These are phyloP conservation scores for Drosophila nigritarsus DNA, from an alignment of 2,888 invertebrate genomes.

Conservation along the genomic window DNA sequence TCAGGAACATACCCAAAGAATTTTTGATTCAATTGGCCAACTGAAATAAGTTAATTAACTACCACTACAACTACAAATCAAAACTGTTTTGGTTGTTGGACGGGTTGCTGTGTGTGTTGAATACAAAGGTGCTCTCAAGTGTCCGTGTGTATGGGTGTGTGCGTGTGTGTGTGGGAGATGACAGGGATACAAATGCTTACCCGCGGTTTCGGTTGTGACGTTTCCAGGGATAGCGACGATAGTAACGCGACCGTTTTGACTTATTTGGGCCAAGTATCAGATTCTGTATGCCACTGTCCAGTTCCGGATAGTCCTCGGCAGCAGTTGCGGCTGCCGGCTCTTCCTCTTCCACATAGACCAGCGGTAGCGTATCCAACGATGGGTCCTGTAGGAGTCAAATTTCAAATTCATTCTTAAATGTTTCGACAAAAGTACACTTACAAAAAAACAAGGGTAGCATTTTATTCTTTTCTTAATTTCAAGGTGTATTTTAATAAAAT, in stretches of 20 bases:
- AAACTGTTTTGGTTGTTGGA: slow-evolving; percentile 7
- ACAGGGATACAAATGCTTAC: slow-evolving; percentile 70
- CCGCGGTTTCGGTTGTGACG: slow-evolving; percentile 86
- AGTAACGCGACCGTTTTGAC: slow-evolving; percentile 87
- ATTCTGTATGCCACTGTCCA: slow-evolving; percentile 53
- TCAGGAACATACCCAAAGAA: slow-evolving; percentile 21
- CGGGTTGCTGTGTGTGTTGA: slow-evolving; percentile 14
- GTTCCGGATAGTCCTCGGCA: slow-evolving; percentile 56
- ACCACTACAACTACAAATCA: slow-evolving; percentile 52
- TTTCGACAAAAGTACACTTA: not conserved
- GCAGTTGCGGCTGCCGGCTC: slow-evolving; percentile 42
- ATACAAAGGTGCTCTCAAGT: slow-evolving; percentile 1
- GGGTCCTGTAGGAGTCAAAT: slow-evolving; percentile 75
- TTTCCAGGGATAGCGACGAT: slow-evolving; percentile 88
- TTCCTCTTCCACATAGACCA: slow-evolving; percentile 84
- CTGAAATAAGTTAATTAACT: slow-evolving; percentile 4
- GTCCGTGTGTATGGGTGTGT: not conserved
- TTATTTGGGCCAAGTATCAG: slow-evolving; percentile 60
- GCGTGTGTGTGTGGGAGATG: not conserved
- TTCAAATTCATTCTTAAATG: not conserved
- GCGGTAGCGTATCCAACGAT: slow-evolving; percentile 82
- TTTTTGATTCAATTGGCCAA: not conserved
- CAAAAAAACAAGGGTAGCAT: not conserved
- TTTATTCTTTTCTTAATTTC: not conserved
- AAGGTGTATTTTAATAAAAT: not conserved